Evolutionary conservation across 2,888 invertebrate genomes (phyloP), one percentile per base, ranked within the genome.

Genomic region (Caradrina clavipalpis): DNA sequence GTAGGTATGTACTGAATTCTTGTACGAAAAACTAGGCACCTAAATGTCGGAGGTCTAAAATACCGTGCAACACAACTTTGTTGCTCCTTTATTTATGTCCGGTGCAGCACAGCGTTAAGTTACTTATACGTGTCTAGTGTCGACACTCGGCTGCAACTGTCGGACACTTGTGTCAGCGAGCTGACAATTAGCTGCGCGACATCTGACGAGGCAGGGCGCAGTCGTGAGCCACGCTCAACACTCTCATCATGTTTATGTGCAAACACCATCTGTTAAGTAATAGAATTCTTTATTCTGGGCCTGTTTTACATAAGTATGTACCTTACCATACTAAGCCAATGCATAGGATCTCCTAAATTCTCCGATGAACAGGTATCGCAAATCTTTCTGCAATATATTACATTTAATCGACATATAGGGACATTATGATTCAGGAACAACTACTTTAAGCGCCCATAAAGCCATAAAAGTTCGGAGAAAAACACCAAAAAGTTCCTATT

Each of bases 401-500:
- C 83, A 69, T 79, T 79, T 80, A 84, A 75, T 78, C 77, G 85
- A 75, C 83, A 62, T 77, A 78, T 69, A 81, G 56, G 77, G 82
- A 79, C 83, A 83, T 87, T 83, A 74, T 77, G 77, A 87, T 84
- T 81, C 78, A 83, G 73, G 76, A 83, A 85, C 84, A 84, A 85
- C 81, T 81, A 75, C 80, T 84, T 81, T 82, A 83, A 84, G 83
- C 70, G 78, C 78, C 87, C 72, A 81, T 85, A 85, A 81, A 76
- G 63, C 84, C 76, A 87, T 88, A 87, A 88, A 85, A 82, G 62
- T 72, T 65, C 78, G 78, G 84, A 83, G 86, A 82, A 85, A 81
- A 86, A 86, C 85, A 86, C 86, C 83, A 84, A 88, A 85, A 86
- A 86, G 76, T 87, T 85, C 84, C 83, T 84, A 85, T 87, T 87